Evolutionary conservation across 1,140 invertebrate species (phyloP), one percentile per base, ranked within the genome.

Genomic region (Caerostris extrusa): DNA sequence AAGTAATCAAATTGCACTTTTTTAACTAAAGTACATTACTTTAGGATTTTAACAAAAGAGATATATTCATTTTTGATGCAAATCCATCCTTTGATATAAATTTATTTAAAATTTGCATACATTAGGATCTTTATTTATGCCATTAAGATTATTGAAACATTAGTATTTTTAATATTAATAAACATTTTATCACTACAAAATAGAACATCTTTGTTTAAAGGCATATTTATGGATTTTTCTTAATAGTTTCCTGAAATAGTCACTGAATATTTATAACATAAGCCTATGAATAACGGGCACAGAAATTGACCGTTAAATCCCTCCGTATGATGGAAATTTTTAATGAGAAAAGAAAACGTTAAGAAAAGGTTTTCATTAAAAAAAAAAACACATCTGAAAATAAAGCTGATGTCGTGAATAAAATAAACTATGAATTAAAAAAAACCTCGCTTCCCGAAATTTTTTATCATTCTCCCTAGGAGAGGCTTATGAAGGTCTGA

Each of bases 351-450:
- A 81, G 12, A 77, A 7, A 77, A 0, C n/a, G 50, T 81, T 81
- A 81, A 81, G 71, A 12, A 81, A 81, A 81, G 71, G 50, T 34
- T 81, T 81, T 81, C n/a, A 81, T 81, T 81, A 4, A 81, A 12
- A 81, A 50, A 8, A 81, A 7, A 7, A 17, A 58, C 56, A 83
- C 82, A 57, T 57, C 17, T 7, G 8, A 8, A 57, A 57, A 14
- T n/a, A 57, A 77, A 77, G 50, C 34, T 77, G 7, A 53, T 77
- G 8, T 53, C 50, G 34, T 53, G 71, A 77, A 53, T 77, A 83
- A 83, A 19, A 34, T 19, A 56, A 83, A 57, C 55, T 58, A 10
- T 57, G 12, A 55, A 82, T 53, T 55, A 82, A 82, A 82, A 64
- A 64, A 10, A 83, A n/a, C 55, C 56, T 19, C 55, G 17, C 57